Percentiles rank a stretch among this genome's conserved stretches.
These are phyloP conservation scores for Drosophila hamatofila DNA, from an alignment of 2,888 invertebrate genomes.

Conservation along the genomic window DNA sequence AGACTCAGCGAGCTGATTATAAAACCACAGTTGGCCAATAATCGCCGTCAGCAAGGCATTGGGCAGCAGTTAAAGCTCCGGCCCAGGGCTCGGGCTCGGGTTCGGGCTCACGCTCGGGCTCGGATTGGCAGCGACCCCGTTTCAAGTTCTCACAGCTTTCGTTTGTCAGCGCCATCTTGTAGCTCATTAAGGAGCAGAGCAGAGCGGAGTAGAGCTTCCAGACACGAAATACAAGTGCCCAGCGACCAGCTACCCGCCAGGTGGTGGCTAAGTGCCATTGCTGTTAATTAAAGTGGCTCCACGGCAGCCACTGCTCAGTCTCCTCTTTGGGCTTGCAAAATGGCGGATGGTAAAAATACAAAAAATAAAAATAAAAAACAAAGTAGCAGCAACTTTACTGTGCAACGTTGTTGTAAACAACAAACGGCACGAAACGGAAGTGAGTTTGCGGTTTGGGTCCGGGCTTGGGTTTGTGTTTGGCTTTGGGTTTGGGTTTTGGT, in stretches of 20 bases:
- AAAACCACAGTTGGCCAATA: conserved; percentile 55
- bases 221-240: neutral
- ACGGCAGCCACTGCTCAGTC: conserved; percentile 13
- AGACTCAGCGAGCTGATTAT: conserved; percentile 26
- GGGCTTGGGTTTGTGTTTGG: conserved; percentile 37
- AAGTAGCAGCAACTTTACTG: conserved; percentile 30
- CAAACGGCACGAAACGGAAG: conserved; percentile 74
- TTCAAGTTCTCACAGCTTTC: conserved; percentile 57
- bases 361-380: neutral
- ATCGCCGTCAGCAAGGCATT: conserved; percentile 45
- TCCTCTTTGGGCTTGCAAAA: conserved; percentile 51
- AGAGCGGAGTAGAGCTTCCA: neutral
- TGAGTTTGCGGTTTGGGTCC: conserved; percentile 75
- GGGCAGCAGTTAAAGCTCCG: conserved; percentile 18
- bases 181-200: conserved; percentile 36
- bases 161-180: conserved; percentile 51
- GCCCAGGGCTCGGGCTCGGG: neutral
- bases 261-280: conserved; percentile 15
- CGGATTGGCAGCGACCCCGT: conserved; percentile 22
- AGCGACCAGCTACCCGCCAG: neutral
- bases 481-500: conserved; percentile 71
- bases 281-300: conserved; percentile 67
- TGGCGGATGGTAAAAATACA: conserved; percentile 49
- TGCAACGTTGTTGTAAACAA: conserved; percentile 44
- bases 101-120: neutral